phyloP scores from a whole-genome alignment of 2,797 vertebrate genomes.

The Otolemur crassicaudatus region DNA sequence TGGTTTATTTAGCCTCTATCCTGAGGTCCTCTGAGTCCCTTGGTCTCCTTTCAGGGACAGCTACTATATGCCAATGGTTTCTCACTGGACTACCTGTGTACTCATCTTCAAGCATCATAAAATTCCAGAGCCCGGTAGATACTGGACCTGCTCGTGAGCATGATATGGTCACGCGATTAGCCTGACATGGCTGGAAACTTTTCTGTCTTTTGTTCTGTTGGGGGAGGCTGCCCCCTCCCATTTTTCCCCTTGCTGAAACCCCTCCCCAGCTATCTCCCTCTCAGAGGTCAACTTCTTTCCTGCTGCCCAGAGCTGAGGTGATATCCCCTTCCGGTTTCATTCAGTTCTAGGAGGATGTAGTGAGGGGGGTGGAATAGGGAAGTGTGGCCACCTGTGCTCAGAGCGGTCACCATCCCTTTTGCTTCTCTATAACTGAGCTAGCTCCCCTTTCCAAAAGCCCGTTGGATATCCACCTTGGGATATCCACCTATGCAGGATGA shows the following conservation, averaged over 20 bases:
- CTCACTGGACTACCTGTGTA: neutral
- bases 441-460: neutral
- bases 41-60: constrained; percentile 13
- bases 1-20: neutral
- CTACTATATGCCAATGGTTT: neutral
- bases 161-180: constrained; percentile 55
- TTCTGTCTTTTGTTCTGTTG: constrained; percentile 72
- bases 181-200: constrained; percentile 70
- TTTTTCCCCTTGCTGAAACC: constrained; percentile 58
- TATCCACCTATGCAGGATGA: neutral
- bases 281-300: constrained; percentile 88
- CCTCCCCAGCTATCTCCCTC: constrained; percentile 72
- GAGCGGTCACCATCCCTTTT: neutral
- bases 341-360: constrained; percentile 68
- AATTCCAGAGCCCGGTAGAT: neutral
- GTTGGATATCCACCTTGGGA: neutral
- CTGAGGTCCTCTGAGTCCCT: neutral
- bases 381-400: constrained; percentile 61
- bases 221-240: constrained; percentile 40
- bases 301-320: constrained; percentile 77
- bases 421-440: neutral
- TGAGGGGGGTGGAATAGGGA: constrained; percentile 34
- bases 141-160: neutral
- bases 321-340: constrained; percentile 84
- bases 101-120: neutral